Conservation (phyloP, 2,888 invertebrate species). For the Venusia cambrica region DNA sequence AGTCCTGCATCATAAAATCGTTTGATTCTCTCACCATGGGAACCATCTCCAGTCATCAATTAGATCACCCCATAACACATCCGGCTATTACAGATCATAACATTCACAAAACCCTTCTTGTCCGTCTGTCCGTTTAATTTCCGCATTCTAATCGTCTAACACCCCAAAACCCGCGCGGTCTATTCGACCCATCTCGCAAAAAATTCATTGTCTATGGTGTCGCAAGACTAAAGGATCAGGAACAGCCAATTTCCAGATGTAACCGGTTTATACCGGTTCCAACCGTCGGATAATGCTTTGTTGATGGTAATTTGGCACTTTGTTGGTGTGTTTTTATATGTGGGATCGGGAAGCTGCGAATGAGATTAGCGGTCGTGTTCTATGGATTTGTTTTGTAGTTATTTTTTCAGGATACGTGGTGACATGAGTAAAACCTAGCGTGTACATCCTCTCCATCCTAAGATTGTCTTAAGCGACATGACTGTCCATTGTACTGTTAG, state of each 20-base stretch:
- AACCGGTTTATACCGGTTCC: slow-evolving; percentile 64
- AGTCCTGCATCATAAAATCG: too few species aligned
- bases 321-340: slow-evolving; percentile 61
- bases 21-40: too few species aligned
- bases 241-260: slow-evolving; percentile 54
- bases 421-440: too few species aligned
- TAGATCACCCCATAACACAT: slow-evolving; percentile 36
- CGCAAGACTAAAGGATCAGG: slow-evolving; percentile 56
- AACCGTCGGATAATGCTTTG: slow-evolving; percentile 65
- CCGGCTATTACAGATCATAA: slow-evolving; percentile 33
- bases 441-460: too few species aligned
- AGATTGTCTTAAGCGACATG: too few species aligned
- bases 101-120: slow-evolving; percentile 38
- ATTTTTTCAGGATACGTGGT: too few species aligned
- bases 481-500: too few species aligned
- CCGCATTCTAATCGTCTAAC: slow-evolving; percentile 57
- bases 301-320: slow-evolving; percentile 77
- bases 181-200: slow-evolving; percentile 51
- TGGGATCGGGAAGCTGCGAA: slow-evolving; percentile 60
- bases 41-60: slow-evolving; percentile 20
- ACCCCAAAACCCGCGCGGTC: slow-evolving; percentile 45
- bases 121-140: slow-evolving; percentile 40
- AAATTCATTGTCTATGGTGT: slow-evolving; percentile 68
- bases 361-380: slow-evolving; percentile 62
- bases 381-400: slow-evolving; percentile 14